Conservation (phyloP, 2,888 invertebrate species). For the Salpingus planirostris region DNA sequence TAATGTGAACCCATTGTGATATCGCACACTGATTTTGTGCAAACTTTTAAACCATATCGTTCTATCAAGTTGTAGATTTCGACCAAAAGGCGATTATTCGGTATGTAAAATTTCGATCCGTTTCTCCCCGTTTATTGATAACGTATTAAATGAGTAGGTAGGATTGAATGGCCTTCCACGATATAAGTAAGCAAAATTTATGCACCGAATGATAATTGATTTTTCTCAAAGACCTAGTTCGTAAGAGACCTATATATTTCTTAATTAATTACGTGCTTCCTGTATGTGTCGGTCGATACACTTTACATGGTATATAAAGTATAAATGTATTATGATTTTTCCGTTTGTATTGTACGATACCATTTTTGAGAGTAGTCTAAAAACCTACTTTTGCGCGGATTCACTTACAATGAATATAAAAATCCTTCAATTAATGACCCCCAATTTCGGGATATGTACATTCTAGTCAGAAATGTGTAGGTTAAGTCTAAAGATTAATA, state of each 20-base stretch:
- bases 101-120: too few species aligned
- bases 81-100: constrained; percentile 8
- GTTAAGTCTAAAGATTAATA: constrained; percentile 16
- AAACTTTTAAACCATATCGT: constrained; percentile 36
- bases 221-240: too few species aligned
- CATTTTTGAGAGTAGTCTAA: constrained; percentile 22
- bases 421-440: constrained; percentile 23
- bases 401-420: constrained; percentile 34
- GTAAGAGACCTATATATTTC: constrained; percentile 19
- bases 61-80: constrained; percentile 20
- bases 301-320: constrained; percentile 15
- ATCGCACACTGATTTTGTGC: constrained; percentile 31
- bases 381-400: constrained; percentile 26
- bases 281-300: constrained; percentile 28
- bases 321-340: constrained; percentile 17
- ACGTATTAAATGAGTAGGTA: too few species aligned
- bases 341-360: constrained; percentile 27
- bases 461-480: constrained; percentile 27
- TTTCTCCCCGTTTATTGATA: too few species aligned
- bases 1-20: constrained; percentile 36
- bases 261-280: constrained; percentile 34
- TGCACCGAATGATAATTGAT: constrained; percentile 10
- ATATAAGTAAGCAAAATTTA: neutral
- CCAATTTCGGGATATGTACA: constrained; percentile 22
- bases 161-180: too few species aligned